Conservation (phyloP, 2,113 vertebrate species). For the Channa argus region DNA sequence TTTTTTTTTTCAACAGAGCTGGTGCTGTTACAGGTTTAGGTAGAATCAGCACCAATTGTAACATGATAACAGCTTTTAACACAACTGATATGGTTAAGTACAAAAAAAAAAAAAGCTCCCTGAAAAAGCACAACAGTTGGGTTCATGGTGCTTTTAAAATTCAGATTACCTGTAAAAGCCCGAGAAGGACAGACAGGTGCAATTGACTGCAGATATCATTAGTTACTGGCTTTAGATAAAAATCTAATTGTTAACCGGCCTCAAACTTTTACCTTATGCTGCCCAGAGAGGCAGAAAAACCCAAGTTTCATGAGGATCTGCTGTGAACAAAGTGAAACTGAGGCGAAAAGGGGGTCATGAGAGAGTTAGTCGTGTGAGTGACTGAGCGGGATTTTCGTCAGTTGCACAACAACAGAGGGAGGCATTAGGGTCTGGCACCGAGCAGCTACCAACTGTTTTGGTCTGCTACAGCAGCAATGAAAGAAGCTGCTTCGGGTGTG, state of each 20-base stretch:
- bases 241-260: neutral
- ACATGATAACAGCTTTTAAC: conserved; percentile 35
- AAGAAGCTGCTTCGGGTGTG: conserved; percentile 58
- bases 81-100: conserved; percentile 24
- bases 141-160: conserved; percentile 38
- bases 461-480: conserved; percentile 53
- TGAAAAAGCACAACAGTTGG: conserved; percentile 4
- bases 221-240: neutral
- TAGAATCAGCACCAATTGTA: conserved; percentile 8
- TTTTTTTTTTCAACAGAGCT: neutral
- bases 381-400: conserved; percentile 69
- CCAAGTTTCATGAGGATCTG: conserved; percentile 13
- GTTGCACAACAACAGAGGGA: conserved; percentile 66
- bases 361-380: conserved; percentile 69
- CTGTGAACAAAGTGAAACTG: conserved; percentile 34
- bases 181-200: neutral
- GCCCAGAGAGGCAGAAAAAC: neutral
- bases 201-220: conserved; percentile 6
- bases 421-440: conserved; percentile 59
- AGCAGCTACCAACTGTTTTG: conserved; percentile 57
- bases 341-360: conserved; percentile 71
- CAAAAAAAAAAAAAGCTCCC: conserved; percentile 14
- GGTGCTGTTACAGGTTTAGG: neutral
- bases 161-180: conserved; percentile 26
- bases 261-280: neutral